Base-by-base conservation (phyloP, 2,888 invertebrate genomes). In the Hypena proboscidalis region DNA sequence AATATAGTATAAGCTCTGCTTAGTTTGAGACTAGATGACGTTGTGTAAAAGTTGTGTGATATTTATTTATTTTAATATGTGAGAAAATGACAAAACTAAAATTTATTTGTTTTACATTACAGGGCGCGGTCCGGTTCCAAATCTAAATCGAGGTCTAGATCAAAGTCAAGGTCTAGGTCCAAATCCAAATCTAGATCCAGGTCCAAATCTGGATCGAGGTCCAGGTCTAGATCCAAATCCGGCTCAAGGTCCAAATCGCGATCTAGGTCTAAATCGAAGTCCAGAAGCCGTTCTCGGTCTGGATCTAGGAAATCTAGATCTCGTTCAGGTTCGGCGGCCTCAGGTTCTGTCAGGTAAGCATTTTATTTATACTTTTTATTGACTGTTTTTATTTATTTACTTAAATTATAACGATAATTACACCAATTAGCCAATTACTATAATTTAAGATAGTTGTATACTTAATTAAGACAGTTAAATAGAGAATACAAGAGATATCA, bases 71-170 rank as follows among this genome's bases (percentile, higher is more conserved):
- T 26, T 26, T 26, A 26, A 6, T 4, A 26, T 26, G 2, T 25
- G 25, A 3, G 9, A n/a, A n/a, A n/a, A n/a, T 22, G 22, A 6
- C 2, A 6, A 22, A 3, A 3, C 17, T 14, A 25, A 1, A 8
- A 42, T 6, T 27, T 5, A n/a, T 64, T 62, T 55, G 6, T 20
- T 10, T 3, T 20, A 11, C 7, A 22, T 38, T 38, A 7, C 45
- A 82, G 82, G 32, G 82, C 85, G 6, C 77, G 81, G 2, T 86
- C 87, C 5, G 78, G 84, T 4, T 86, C 88, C 1, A 84, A 85
- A 62, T 87, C 93, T 0, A 84, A 80, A 0, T 92, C 92, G 0
- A 85, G 85, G 33, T 82, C 83, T n/a, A n/a, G n/a, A n/a, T n/a
- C n/a, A n/a, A 60, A 70, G 22, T 79, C 80, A 0, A 57, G 74